Percentiles rank a stretch among this genome's conserved stretches.
These are phyloP conservation scores for Brenthis daphne DNA, from an alignment of 2,888 invertebrate species.

Conservation along the genomic window DNA sequence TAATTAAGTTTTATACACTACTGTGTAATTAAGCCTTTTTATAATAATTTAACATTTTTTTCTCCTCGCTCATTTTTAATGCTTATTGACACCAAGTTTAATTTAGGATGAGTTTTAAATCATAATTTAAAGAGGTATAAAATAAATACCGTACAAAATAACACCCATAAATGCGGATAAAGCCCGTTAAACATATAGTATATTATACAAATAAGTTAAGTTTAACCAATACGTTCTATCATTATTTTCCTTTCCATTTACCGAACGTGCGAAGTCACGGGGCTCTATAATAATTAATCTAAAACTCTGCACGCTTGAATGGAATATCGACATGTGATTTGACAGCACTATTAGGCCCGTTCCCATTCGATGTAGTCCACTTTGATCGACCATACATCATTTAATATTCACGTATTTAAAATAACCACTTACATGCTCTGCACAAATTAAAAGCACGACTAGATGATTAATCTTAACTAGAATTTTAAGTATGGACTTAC, in stretches of 20 bases:
- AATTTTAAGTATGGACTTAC: slow-evolving; percentile 58
- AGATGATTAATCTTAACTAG: slow-evolving; percentile 61
- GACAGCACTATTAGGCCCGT: slow-evolving; percentile 51
- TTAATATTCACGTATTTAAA: slow-evolving; percentile 49
- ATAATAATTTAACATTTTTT: too few relatives aligned
- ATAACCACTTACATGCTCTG: slow-evolving; percentile 54
- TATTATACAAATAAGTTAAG: background rate
- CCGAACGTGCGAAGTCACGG: slow-evolving; percentile 30
- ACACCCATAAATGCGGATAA: too few relatives aligned
- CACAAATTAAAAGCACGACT: slow-evolving; percentile 70
- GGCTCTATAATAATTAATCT: slow-evolving; percentile 40
- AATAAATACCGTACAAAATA: too few relatives aligned
- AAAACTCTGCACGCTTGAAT: slow-evolving; percentile 26
- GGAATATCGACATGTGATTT: slow-evolving; percentile 43
- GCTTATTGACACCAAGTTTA: too few relatives aligned
- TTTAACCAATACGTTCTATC: background rate
- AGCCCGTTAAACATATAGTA: too few relatives aligned
- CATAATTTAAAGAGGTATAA: too few relatives aligned
- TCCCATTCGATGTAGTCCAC: slow-evolving; percentile 43
- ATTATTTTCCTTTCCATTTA: slow-evolving; percentile 24
- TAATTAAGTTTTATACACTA: too few relatives aligned
- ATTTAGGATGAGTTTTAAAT: too few relatives aligned
- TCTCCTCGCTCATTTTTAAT: too few relatives aligned
- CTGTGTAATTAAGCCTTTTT: too few relatives aligned
- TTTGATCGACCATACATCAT: slow-evolving; percentile 51